Base-by-base conservation (phyloP, 2,888 invertebrate genomes). In the Phortica okadai region DNA sequence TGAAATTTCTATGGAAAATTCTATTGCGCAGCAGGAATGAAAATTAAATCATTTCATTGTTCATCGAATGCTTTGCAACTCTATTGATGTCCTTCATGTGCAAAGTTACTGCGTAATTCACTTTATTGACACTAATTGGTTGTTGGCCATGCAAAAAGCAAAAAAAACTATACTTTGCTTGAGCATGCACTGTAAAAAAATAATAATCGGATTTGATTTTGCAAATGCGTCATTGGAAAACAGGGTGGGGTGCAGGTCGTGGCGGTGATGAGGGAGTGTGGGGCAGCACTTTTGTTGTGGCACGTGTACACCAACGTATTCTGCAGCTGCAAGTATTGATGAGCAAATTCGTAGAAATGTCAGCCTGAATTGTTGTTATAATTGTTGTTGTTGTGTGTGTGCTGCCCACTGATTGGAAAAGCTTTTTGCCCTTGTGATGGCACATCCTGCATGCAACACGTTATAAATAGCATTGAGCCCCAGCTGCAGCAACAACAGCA, bases 391-490 rank as follows among this genome's bases (percentile, higher is more conserved):
- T 33, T 10, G 11, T 41, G 33, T 11, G 10, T n/a, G 42, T n/a
- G 3, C 16, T 25, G 7, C 25, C 62, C 25, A 11, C 21, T 5
- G 21, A 14, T 21, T 1, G 42, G n/a, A 66, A 66, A 66, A 42
- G 66, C 66, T 66, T 42, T 33, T 42, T 11, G 7, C 6, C 14
- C 14, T 66, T 66, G 2, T 10, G 3, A 14, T 14, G 2, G 11
- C 41, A 11, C 66, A 66, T 21, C 33, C 41, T 54, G 54, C 54
- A 6, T 45, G 16, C 69, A 50, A 11, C 21, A 25, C 11, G 6
- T 50, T 70, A 70, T 21, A 70, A 70, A 50, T 70, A 70, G 50
- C 45, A 67, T 10, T 21, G 50, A 70, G 69, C 69, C 25, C 69
- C 25, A 25, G 69, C 6, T 50, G 70, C 70, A 54, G 70, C 69